phyloP scores from a whole-genome alignment of 1,140 invertebrate species.

The Colletes gigas region DNA sequence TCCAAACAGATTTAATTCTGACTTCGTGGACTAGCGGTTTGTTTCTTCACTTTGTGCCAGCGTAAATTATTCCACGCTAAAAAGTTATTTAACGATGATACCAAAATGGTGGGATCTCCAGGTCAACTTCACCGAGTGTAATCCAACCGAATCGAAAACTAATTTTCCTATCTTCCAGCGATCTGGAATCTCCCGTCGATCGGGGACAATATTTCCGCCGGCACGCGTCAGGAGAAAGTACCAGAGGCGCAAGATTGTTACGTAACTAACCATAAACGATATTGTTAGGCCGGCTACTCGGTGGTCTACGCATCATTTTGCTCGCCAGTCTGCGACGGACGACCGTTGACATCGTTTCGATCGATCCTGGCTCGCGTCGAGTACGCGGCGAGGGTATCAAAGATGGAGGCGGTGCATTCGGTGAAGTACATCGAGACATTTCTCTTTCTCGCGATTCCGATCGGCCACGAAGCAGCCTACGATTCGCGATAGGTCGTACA shows the following conservation, averaged over 20 bases:
- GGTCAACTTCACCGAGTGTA: too few species aligned
- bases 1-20: too few species aligned
- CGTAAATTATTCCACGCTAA: too few species aligned
- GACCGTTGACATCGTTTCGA: constrained; percentile 45
- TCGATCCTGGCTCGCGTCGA: constrained; percentile 1
- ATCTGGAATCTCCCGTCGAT: constrained; percentile 35
- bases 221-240: constrained; percentile 75
- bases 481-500: neutral
- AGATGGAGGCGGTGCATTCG: constrained; percentile 40
- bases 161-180: constrained; percentile 1
- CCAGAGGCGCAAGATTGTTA: constrained; percentile 71
- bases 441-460: neutral
- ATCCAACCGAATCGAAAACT: neutral
- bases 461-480: neutral
- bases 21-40: too few species aligned
- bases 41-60: too few species aligned
- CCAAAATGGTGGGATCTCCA: too few species aligned
- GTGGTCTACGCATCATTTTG: constrained; percentile 63
- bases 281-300: constrained; percentile 72
- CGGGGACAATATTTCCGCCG: constrained; percentile 70
- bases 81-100: too few species aligned
- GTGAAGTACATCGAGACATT: constrained; percentile 49
- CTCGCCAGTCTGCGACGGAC: constrained; percentile 62
- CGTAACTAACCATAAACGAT: constrained; percentile 79
- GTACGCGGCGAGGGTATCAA: constrained; percentile 9